Conservation (phyloP, 2,797 vertebrate species). For the Poecilia picta region DNA sequence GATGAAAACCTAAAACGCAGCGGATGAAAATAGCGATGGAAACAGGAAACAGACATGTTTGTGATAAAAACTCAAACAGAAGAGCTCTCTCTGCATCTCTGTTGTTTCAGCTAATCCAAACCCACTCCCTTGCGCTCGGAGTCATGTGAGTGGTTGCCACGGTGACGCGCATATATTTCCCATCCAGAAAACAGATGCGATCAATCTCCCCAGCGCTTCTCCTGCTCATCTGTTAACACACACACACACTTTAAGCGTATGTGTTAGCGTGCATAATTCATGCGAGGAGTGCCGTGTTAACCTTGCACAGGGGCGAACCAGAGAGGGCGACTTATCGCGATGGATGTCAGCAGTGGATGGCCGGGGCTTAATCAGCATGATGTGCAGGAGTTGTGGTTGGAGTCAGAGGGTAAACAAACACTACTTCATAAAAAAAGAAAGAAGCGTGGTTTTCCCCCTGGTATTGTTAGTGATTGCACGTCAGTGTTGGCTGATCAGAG, state of each 20-base stretch:
- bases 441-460: not conserved
- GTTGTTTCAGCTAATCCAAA: slow-evolving; percentile 7
- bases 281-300: slow-evolving; percentile 77
- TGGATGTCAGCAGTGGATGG: not conserved
- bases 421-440: not conserved
- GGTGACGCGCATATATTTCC: slow-evolving; percentile 66
- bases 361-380: not conserved
- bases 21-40: slow-evolving; percentile 47
- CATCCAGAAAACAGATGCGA: slow-evolving; percentile 32
- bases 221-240: not conserved
- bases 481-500: slow-evolving; percentile 15
- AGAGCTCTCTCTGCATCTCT: not conserved
- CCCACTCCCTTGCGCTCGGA: slow-evolving; percentile 14
- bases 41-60: slow-evolving; percentile 11
- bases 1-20: slow-evolving; percentile 10
- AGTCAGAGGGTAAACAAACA: not conserved
- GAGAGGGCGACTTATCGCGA: not conserved
- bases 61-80: slow-evolving; percentile 9
- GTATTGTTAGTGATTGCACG: slow-evolving; percentile 71
- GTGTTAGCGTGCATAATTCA: slow-evolving; percentile 78
- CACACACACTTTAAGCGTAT: not conserved
- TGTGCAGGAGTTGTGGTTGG: not conserved
- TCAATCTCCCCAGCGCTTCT: slow-evolving; percentile 14
- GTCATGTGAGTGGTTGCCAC: slow-evolving; percentile 57
- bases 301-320: slow-evolving; percentile 66